Evolutionary conservation across 2,888 invertebrate genomes (phyloP).

Genomic region (Tolmerus cingulatus): DNA sequence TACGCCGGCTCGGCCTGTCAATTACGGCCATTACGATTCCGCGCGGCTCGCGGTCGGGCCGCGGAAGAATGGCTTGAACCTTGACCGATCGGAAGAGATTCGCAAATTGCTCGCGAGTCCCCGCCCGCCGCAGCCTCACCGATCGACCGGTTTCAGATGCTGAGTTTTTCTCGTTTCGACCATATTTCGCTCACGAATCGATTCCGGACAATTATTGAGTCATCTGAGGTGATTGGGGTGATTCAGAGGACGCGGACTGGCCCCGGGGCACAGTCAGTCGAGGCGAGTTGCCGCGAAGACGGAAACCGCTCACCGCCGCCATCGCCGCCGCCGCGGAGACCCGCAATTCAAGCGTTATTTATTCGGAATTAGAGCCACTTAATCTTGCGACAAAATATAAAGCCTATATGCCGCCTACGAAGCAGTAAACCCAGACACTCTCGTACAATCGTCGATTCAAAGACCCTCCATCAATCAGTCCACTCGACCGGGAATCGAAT

Average conservation of each 20-base stretch:
- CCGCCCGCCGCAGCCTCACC: not conserved
- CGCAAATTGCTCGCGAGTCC: slow-evolving; percentile 10
- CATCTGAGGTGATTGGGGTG: slow-evolving; percentile 12
- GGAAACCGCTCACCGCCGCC: not conserved
- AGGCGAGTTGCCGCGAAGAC: not conserved
- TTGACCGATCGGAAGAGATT: slow-evolving; percentile 26
- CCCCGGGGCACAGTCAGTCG: not conserved
- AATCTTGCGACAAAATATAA: slow-evolving; percentile 25
- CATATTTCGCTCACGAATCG: slow-evolving; percentile 5
- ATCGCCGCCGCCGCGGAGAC: not conserved
- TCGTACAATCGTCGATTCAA: slow-evolving; percentile 9
- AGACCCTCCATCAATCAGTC: slow-evolving; percentile 30
- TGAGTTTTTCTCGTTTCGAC: not conserved
- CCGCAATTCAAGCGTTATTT: slow-evolving; percentile 25
- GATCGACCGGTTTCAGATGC: not conserved
- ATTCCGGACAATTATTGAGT: slow-evolving; percentile 22
- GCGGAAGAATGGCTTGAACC: slow-evolving; percentile 15
- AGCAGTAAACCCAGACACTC: slow-evolving; percentile 17
- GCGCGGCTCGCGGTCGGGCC: not conserved
- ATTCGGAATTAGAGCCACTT: slow-evolving; percentile 31
- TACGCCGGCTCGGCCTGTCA: slow-evolving; percentile 2
- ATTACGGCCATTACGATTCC: slow-evolving; percentile 23
- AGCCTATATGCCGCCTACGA: slow-evolving; percentile 20
- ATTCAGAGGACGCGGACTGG: not conserved
- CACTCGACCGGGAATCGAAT: not conserved